Conservation (phyloP, 2,888 invertebrate species). For the Drosophila maculinotata region DNA sequence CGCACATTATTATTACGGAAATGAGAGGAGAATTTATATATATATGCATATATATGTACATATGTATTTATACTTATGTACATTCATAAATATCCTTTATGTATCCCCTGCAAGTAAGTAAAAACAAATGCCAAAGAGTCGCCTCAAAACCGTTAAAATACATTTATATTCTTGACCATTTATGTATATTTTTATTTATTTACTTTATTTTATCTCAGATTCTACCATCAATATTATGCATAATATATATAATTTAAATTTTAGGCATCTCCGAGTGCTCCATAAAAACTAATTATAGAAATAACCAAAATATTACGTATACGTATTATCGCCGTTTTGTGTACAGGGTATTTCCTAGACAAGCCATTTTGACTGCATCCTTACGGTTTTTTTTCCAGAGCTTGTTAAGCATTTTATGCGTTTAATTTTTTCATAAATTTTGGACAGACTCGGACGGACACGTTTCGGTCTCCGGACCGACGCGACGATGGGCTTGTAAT, state of each 20-base stretch:
- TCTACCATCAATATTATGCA: too few relatives aligned
- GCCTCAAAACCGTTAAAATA: background rate
- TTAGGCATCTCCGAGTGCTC: too few relatives aligned
- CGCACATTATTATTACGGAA: constrained; percentile 81
- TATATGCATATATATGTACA: background rate
- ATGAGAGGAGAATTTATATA: constrained; percentile 50
- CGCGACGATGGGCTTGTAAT: constrained; percentile 62
- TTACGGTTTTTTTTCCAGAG: constrained; percentile 21
- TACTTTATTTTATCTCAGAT: too few relatives aligned
- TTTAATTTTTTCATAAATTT: constrained; percentile 69
- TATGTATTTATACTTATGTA: constrained; percentile 1
- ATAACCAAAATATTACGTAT: background rate
- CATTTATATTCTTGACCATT: background rate
- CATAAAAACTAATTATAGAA: background rate
- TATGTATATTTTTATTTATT: background rate
- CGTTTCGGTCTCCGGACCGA: constrained; percentile 10
- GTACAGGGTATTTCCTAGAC: constrained; percentile 24
- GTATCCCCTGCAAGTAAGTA: constrained; percentile 1
- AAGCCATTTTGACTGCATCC: background rate
- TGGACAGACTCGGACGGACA: constrained; percentile 11
- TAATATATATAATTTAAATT: too few relatives aligned
- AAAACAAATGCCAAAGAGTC: background rate
- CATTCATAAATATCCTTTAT: too few relatives aligned
- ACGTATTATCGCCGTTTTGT: background rate
- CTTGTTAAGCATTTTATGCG: constrained; percentile 70